Base-by-base conservation (phyloP, 2,797 vertebrate genomes). In the Merluccius polli region DNA sequence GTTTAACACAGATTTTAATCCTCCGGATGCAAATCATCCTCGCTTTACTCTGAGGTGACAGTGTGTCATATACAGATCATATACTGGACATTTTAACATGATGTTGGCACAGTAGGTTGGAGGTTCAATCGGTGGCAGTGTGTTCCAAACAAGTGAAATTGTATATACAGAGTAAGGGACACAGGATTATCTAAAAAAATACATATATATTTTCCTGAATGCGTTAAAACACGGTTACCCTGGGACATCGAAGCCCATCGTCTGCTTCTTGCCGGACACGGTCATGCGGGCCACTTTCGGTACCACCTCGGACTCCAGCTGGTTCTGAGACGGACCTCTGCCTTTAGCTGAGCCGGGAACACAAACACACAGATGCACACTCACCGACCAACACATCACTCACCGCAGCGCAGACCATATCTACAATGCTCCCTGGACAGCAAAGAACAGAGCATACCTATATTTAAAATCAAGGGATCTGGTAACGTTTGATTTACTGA, bases 281-380 rank as follows among this genome's bases (percentile, higher is more conserved):
- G 96, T 98, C 97, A 99, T 98, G 85, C 96, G 96, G 80, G 97
- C 94, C 90, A 99, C 95, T 94, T 99, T 99, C 73, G 97, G 95
- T 65, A 99, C 90, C 85, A 98, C 93, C 82, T 98, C 96, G 63
- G 91, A 92, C 82, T 99, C 98, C 90, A 92, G 85, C 89, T 91
- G 94, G 85, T 87, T 90, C 79, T 92, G 90, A 73, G 93, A 87
- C 35, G 74, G 88, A 78, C 95, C 95, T 82, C 92, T 83, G 88
- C 87, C 89, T 96, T 96, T 98, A 89, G 94, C 98, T 99, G 89
- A 75, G 21, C 70, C 65, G 29, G 88, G 0, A 85, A 72, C 35
- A 72, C 8, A 27, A 72, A 41, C 13, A 38, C 18, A 71, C 9
- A 36, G 78, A 44, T 18, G 72, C 70, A 76, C 8, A 71, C 35